A percentile compares a stretch with the other conserved stretches of the same genome.
These are phyloP conservation scores for Orycteropus afer DNA, from an alignment of 2,113 vertebrate genomes.

Conservation along the genomic window DNA sequence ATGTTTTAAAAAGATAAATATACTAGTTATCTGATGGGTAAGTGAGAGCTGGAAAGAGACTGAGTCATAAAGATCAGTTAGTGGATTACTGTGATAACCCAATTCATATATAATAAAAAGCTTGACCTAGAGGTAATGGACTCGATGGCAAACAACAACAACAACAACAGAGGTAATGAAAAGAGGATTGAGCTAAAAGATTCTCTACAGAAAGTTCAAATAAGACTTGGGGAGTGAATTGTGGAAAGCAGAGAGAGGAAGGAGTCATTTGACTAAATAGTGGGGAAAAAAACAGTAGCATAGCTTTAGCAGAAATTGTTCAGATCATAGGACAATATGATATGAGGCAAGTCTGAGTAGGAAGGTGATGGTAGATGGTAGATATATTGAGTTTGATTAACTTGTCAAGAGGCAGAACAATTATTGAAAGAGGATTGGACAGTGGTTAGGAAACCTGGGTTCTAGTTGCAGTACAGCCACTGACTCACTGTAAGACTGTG, in stretches of 20 bases:
- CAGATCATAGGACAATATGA: neutral
- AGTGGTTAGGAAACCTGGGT: neutral
- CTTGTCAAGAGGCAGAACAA: neutral
- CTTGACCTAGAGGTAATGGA: neutral
- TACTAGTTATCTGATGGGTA: neutral
- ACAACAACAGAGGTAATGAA: neutral
- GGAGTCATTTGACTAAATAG: neutral
- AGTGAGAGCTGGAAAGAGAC: neutral
- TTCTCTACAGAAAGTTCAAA: neutral
- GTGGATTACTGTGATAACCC: neutral
- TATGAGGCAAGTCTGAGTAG: neutral
- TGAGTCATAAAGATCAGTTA: neutral
- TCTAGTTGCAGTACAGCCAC: neutral
- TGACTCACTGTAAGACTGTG: neutral
- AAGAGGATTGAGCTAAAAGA: neutral
- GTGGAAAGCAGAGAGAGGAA: neutral
- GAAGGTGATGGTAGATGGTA: neutral
- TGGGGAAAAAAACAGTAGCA: neutral
- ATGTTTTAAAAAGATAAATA: conserved; percentile 2
- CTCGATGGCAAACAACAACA: no score
- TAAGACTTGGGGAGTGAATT: neutral
- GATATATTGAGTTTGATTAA: neutral
- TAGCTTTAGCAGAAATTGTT: neutral
- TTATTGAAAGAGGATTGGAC: neutral
- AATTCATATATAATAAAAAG: neutral